phyloP scores from a whole-genome alignment of 2,113 vertebrate genomes.

The Synchiropus splendidus region DNA sequence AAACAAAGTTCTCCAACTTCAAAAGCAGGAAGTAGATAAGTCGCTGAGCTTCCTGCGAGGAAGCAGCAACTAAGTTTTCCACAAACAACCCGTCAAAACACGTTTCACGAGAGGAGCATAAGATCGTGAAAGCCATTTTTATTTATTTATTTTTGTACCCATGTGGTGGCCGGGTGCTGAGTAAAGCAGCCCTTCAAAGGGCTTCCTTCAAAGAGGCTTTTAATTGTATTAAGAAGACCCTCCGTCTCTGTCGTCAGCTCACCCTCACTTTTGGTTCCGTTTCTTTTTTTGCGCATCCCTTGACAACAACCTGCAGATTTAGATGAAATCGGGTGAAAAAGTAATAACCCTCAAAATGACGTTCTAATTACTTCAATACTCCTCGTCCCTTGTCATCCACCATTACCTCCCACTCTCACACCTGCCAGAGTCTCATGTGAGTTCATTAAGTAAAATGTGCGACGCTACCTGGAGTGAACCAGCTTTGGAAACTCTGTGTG shows the following conservation, averaged over 20 bases:
- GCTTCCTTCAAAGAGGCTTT: constrained; percentile 38
- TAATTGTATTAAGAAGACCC: constrained; percentile 40
- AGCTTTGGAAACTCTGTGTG: too few relatives aligned
- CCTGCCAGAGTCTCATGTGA: constrained; percentile 14
- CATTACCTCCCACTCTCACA: constrained; percentile 1
- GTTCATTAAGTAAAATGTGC: neutral
- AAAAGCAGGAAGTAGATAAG: constrained; percentile 26
- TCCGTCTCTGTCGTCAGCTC: too few relatives aligned
- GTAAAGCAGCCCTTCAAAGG: constrained; percentile 36
- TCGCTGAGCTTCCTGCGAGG: constrained; percentile 14
- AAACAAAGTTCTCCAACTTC: constrained; percentile 16
- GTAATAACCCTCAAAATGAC: constrained; percentile 27
- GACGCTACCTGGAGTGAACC: too few relatives aligned
- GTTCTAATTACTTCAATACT: too few relatives aligned
- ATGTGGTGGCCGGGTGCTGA: constrained; percentile 16
- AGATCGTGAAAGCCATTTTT: constrained; percentile 22
- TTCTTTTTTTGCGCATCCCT: too few relatives aligned
- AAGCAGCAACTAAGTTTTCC: too few relatives aligned
- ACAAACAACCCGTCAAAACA: constrained; percentile 44
- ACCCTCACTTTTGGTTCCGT: too few relatives aligned
- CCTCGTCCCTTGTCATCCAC: too few relatives aligned
- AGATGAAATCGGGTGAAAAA: constrained; percentile 29
- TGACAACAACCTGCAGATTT: constrained; percentile 23
- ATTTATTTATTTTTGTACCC: too few relatives aligned
- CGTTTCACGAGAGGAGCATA: constrained; percentile 17